A percentile compares a stretch with the other conserved stretches of the same genome.
Conservation (phyloP, 2,797 vertebrate species). For the Halcyon badia region DNA sequence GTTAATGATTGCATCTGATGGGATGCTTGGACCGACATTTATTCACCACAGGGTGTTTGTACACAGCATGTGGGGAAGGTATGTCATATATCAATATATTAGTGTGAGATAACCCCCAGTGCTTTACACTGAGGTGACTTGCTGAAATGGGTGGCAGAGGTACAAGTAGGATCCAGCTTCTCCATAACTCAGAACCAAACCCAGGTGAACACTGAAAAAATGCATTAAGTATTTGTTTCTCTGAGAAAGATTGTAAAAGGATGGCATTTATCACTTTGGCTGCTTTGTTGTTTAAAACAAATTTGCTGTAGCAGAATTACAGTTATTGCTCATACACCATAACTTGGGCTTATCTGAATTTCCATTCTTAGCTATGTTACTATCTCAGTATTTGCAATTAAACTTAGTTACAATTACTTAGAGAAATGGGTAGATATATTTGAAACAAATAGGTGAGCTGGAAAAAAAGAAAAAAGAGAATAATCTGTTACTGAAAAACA, state of each 20-base stretch:
- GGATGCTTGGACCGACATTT: fast-evolving
- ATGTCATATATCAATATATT: fast-evolving
- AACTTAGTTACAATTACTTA: background rate
- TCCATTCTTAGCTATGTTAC: background rate
- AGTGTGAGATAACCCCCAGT: background rate
- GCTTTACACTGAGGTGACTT: background rate
- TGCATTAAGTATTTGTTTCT: background rate
- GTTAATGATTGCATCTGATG: background rate
- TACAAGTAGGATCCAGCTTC: background rate
- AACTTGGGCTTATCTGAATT: background rate
- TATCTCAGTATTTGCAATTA: background rate
- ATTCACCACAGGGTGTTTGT: background rate
- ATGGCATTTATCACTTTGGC: background rate
- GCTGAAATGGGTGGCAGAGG: background rate
- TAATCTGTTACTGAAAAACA: background rate
- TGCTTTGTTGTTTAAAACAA: background rate
- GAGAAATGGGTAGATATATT: background rate
- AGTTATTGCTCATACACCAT: background rate
- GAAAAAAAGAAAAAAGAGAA: background rate
- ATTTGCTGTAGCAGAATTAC: background rate
- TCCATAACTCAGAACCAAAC: background rate
- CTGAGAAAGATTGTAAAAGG: background rate
- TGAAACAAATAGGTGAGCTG: background rate
- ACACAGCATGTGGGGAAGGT: background rate
- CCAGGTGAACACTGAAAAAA: background rate